Evolutionary conservation across 30 jellyfish, hydroid and myxozoan species (phyloP), one percentile per base, ranked within the genome.

Genomic region (Pseudorhiza aurosa): DNA sequence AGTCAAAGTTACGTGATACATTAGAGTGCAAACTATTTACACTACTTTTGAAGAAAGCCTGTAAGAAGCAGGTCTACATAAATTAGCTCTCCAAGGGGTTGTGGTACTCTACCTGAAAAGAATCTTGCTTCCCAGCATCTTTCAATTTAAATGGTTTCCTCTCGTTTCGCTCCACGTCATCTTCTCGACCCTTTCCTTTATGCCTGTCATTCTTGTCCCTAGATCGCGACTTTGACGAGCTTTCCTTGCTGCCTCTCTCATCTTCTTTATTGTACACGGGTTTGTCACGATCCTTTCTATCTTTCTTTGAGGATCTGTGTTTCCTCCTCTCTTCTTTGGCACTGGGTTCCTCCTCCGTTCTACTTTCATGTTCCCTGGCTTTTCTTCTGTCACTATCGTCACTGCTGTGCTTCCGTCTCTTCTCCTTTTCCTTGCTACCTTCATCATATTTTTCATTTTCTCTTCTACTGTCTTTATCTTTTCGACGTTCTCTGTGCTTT

Each of bases 201-300:
- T 57, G 75, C 42, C 68, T 75, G 68, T 26, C 47, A 26, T 59
- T 77, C 31, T 44, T 57, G 26, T 65, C 92, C 49, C 55, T 81
- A 2, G n/a, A n/a, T n/a, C n/a, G n/a, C n/a, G 59, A 40, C 18
- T 51, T 53, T 27, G 65, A 24, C 8, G 75, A 56, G 22, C 44
- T 24, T 35, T 62, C 82, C 63, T 17, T 69, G 2, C 72, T 46
- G 22, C 62, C 51, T n/a, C 68, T 30, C 14, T 49, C 57, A 36
- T 59, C 64, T 28, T 57, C 60, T 9, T 49, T 8, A 68, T 67
- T 78, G 22, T 59, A 21, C 6, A 49, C 31, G 8, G 12, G 30
- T 21, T 40, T 71, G 18, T 67, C 85, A 5, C 78, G 72, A 4
- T 81, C 85, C 43, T 36, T 81, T 5, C 63, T 43, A 8, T 51